Conservation (phyloP, 2,113 vertebrate species). For the Crotalus tigris region DNA sequence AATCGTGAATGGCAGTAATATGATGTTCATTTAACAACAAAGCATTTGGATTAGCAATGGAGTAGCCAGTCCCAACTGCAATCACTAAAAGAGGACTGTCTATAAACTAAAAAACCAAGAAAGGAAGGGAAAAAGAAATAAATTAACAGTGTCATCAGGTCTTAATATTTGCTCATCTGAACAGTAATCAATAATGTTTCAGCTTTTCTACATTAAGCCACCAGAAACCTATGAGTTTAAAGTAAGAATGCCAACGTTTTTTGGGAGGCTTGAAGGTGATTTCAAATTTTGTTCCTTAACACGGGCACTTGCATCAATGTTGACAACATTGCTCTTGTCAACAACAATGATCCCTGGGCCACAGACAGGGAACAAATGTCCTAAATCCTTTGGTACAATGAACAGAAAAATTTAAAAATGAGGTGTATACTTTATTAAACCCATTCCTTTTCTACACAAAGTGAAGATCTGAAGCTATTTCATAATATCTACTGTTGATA, state of each 20-base stretch:
- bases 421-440: neutral
- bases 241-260: neutral
- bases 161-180: neutral
- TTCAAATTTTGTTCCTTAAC: neutral
- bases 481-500: neutral
- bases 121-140: neutral
- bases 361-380: neutral
- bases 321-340: neutral
- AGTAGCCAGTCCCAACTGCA: neutral
- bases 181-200: neutral
- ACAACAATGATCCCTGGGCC: neutral
- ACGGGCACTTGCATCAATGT: neutral
- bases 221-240: neutral
- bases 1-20: neutral
- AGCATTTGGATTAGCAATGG: neutral
- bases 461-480: neutral
- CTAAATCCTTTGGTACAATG: neutral
- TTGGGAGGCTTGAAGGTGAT: neutral
- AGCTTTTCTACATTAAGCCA: neutral
- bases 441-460: neutral
- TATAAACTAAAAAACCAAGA: neutral
- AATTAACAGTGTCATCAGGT: neutral
- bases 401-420: neutral
- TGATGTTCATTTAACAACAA: neutral
- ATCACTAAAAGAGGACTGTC: neutral